phyloP scores from a whole-genome alignment of 2,888 invertebrate genomes.

The Tenthredo notha region DNA sequence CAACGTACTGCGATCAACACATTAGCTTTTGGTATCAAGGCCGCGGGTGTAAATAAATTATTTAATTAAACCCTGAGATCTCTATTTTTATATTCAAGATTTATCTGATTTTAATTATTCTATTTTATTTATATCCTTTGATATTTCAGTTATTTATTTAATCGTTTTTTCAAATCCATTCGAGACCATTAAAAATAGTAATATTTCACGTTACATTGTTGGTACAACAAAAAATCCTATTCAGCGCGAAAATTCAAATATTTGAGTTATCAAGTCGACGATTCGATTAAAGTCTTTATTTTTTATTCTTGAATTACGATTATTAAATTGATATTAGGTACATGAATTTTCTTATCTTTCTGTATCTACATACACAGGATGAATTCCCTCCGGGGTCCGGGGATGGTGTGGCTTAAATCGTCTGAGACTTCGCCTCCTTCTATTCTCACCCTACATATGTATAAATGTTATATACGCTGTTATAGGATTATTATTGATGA shows the following conservation, averaged over 20 bases:
- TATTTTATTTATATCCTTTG: not conserved
- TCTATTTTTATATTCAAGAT: not conserved
- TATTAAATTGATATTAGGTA: no score
- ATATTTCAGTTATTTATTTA: not conserved
- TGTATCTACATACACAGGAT: not conserved
- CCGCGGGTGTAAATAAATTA: not conserved
- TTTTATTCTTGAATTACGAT: no score
- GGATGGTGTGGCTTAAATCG: no score
- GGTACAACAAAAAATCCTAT: not conserved
- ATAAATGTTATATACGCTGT: no score
- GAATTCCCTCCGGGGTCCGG: no score
- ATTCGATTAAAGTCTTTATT: no score
- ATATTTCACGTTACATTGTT: constrained; percentile 11
- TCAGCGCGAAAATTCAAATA: constrained; percentile 2
- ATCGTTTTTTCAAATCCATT: not conserved
- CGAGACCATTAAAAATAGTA: not conserved
- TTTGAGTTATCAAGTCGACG: no score
- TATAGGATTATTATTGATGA: not conserved
- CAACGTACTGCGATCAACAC: not conserved
- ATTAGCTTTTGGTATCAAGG: not conserved
- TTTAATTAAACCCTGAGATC: not conserved
- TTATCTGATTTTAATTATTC: not conserved
- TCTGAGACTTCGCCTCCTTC: no score
- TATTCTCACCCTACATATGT: no score
- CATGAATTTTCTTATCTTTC: not conserved